Evolutionary conservation across 2,888 invertebrate species (phyloP).

Genomic region (Caenorhabditis angaria): DNA sequence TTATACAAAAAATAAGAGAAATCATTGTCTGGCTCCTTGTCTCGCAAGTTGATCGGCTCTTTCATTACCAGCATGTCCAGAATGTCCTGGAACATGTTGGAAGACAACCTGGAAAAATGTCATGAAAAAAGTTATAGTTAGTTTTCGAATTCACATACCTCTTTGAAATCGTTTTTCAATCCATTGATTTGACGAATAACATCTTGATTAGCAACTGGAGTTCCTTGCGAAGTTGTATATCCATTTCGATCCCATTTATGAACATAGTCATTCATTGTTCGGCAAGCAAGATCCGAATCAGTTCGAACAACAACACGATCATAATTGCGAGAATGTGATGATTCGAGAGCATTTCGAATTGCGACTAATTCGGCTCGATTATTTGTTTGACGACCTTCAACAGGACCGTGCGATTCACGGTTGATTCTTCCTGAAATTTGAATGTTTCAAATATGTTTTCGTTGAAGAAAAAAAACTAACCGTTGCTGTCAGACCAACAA

Average conservation of each 20-base stretch:
- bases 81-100: constrained; percentile 1
- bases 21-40: constrained; percentile 3
- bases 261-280: constrained; percentile 83
- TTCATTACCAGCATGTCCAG: background rate
- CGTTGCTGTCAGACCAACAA: background rate
- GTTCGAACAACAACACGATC: constrained; percentile 83
- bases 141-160: background rate
- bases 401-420: background rate
- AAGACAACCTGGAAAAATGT: background rate
- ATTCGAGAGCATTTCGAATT: background rate
- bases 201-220: constrained; percentile 84
- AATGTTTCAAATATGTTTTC: too few species aligned
- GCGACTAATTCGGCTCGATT: background rate
- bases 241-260: constrained; percentile 1
- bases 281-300: constrained; percentile 88
- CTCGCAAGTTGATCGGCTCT: background rate
- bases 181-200: constrained; percentile 84
- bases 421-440: background rate
- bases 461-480: too few species aligned
- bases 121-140: background rate
- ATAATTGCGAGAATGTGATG: constrained; percentile 67
- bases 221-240: constrained; percentile 83
- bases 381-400: background rate
- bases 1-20: background rate
- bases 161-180: background rate